Evolutionary conservation across 64 coral and sea anemone genomes (phyloP).

Genomic region (Acropora yongei): DNA sequence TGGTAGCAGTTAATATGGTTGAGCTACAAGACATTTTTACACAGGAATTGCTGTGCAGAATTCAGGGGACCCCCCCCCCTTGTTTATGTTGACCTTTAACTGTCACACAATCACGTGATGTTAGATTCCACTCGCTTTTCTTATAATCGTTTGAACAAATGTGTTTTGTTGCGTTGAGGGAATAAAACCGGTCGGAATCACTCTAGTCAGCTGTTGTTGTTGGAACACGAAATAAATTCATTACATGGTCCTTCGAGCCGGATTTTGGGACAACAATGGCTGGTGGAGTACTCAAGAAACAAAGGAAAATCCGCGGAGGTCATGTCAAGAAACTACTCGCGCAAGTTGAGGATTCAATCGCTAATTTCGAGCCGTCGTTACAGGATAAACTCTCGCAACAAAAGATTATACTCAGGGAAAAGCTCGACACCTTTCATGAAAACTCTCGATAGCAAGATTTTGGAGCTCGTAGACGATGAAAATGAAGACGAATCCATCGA

Average conservation of each 20-base stretch:
- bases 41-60: too few relatives aligned
- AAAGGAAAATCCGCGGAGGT: conserved; percentile 24
- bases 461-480: conserved; percentile 34
- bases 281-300: not conserved
- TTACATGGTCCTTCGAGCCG: not conserved
- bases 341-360: not conserved
- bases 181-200: too few relatives aligned
- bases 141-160: too few relatives aligned
- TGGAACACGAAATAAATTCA: too few relatives aligned
- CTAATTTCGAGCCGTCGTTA: not conserved
- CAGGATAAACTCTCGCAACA: not conserved
- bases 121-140: too few relatives aligned
- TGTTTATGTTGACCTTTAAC: too few relatives aligned
- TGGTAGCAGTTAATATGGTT: too few relatives aligned
- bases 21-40: too few relatives aligned
- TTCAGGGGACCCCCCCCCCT: too few relatives aligned
- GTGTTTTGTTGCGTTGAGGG: too few relatives aligned
- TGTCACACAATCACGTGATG: too few relatives aligned
- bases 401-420: conserved; percentile 5
- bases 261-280: conserved; percentile 3
- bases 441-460: conserved; percentile 12
- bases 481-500: not conserved
- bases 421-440: conserved; percentile 4
- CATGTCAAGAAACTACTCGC: conserved; percentile 49
- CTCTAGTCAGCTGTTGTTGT: too few relatives aligned